These are phyloP conservation scores for Pyralis farinalis DNA, from an alignment of 2,888 invertebrate species.

Conservation along the genomic window DNA sequence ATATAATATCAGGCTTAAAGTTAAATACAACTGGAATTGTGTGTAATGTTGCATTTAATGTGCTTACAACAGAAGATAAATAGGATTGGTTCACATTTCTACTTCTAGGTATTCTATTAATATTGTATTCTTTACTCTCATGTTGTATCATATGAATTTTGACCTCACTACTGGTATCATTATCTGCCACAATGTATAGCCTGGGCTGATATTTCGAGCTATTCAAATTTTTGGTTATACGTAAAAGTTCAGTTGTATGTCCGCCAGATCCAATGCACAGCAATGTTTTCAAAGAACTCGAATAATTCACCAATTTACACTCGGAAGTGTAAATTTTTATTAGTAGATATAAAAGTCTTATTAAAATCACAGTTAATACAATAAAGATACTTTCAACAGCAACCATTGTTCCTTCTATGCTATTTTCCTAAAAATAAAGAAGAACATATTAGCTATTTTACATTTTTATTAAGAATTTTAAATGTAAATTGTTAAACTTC, in stretches of 20 bases:
- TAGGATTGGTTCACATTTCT: conserved; percentile 94
- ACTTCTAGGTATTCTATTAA: conserved; percentile 88
- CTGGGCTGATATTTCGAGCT: conserved; percentile 85
- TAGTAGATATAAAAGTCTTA: conserved; percentile 39
- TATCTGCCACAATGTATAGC: conserved; percentile 88
- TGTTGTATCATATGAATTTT: conserved; percentile 83
- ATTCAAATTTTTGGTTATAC: conserved; percentile 84
- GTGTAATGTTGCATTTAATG: conserved; percentile 85
- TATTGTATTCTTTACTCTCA: conserved; percentile 51
- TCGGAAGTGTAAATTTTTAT: conserved; percentile 38
- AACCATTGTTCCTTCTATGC: no score
- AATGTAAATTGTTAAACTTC: no score
- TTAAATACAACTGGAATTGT: conserved; percentile 85
- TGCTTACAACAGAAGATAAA: conserved; percentile 88
- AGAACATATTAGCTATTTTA: no score
- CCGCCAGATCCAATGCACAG: conserved; percentile 91
- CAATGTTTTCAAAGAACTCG: conserved; percentile 63
- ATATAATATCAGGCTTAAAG: conserved; percentile 88
- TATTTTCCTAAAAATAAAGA: no score
- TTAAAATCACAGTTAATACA: conserved; percentile 21
- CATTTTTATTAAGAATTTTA: no score
- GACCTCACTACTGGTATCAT: conserved; percentile 87
- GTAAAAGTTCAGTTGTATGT: conserved; percentile 97
- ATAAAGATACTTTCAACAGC: background rate
- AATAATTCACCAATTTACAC: conserved; percentile 31